Conservation (phyloP, 2,797 vertebrate species). For the Enteromius afrohamiltoni region DNA sequence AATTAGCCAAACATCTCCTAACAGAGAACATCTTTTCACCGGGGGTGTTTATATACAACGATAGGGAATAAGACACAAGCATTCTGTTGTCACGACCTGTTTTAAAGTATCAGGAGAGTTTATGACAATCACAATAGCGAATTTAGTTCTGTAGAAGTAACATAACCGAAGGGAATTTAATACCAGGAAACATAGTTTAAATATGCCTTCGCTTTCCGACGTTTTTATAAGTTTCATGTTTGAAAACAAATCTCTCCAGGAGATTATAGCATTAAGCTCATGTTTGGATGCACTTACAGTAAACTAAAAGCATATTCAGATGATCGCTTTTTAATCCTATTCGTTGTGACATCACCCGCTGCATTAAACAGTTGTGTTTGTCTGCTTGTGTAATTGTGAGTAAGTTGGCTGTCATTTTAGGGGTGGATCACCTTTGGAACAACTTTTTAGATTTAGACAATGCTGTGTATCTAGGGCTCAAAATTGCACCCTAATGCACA, state of each 20-base stretch:
- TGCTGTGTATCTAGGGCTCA: neutral
- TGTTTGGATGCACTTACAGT: conserved; percentile 7
- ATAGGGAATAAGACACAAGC: conserved; percentile 33
- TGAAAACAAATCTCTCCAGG: conserved; percentile 10
- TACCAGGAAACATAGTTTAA: neutral
- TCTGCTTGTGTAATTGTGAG: neutral
- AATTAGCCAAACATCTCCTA: conserved; percentile 71
- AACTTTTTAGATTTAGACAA: neutral
- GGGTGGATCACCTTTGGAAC: neutral
- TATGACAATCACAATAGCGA: neutral
- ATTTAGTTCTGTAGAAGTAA: conserved; percentile 11
- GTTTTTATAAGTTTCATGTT: neutral
- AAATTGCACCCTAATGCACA: neutral
- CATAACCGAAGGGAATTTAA: neutral
- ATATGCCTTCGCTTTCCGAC: neutral
- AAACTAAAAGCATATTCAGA: conserved; percentile 23
- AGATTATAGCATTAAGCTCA: conserved; percentile 10
- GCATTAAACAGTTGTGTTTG: neutral
- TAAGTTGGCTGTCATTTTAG: neutral
- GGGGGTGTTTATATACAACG: conserved; percentile 63
- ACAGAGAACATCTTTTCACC: conserved; percentile 70
- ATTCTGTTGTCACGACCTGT: conserved; percentile 13
- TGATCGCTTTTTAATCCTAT: conserved; percentile 35
- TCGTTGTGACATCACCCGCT: neutral
- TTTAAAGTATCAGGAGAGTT: conserved; percentile 28